Evolutionary conservation across 1,140 invertebrate genomes (phyloP), one percentile per base, ranked within the genome.

Genomic region (Leptinotarsa defecta): DNA sequence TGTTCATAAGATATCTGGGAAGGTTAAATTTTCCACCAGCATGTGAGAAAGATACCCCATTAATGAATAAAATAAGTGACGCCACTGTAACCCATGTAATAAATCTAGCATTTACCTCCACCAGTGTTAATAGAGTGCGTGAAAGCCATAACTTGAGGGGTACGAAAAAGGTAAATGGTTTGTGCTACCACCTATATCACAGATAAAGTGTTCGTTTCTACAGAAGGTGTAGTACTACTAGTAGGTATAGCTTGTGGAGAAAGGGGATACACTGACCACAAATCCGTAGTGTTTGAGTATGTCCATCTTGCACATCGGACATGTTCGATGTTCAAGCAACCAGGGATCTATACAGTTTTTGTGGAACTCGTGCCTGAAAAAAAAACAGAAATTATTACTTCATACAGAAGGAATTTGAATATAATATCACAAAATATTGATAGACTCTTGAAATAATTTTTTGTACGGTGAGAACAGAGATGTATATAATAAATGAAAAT

Each of bases 291-390:
- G 94, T 85, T 95, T 94, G 17, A 98, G 89, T 82, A 98, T 97
- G 85, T 98, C 95, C 91, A 96, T 92, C 87, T 98, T 97, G 87
- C 96, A 98, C 94, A 98, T 96, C 17, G 96, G 95, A 87, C 96
- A 97, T 22, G 95, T 96, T 76, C 95, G 88, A 84, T 97, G 94
- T 82, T 97, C 95, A 77, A 98, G 86, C 34, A 98, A 88, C 96
- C 96, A 98, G 4, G 95, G 95, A 88, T 98, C 96, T 74, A 98
- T 96, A 88, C 96, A 98, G 74, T 88, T 91, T 87, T 96, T 96
- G 87, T 98, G 96, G 86, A 97, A 98, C 82, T 95, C 92, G 86
- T 98, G 96, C 80, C 95, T 96, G 86, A 8, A 91, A 89, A 80
- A 19, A 57, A 8, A 11, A 11, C 8, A 34, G 27, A 43, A 43